Evolutionary conservation across 2,113 vertebrate species (phyloP).

Genomic region (Centropristis striata): DNA sequence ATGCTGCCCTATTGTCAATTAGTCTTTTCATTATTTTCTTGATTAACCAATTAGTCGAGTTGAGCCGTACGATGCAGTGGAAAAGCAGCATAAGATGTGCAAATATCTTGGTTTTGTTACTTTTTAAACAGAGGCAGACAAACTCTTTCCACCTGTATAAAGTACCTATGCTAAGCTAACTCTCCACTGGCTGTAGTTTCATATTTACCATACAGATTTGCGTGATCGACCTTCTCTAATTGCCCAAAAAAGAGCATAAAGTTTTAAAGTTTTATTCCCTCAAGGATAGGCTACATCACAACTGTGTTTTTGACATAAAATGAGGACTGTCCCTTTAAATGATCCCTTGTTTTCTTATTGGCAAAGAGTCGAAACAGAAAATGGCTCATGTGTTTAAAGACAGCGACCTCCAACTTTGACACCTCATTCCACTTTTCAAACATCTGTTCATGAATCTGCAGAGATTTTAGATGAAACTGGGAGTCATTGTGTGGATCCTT

Average conservation of each 20-base stretch:
- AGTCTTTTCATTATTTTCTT: too few species aligned
- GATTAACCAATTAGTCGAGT: too few species aligned
- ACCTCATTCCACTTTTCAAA: slow-evolving; percentile 40
- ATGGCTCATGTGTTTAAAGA: slow-evolving; percentile 23
- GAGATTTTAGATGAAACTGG: slow-evolving; percentile 14
- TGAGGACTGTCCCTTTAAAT: background rate
- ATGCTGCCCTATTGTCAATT: too few species aligned
- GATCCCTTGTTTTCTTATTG: background rate
- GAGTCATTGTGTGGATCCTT: slow-evolving; percentile 18
- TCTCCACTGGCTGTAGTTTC: background rate
- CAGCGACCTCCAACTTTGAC: slow-evolving; percentile 33
- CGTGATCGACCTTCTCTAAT: too few species aligned
- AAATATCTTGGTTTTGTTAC: too few species aligned
- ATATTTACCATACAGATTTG: too few species aligned
- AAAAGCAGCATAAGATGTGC: too few species aligned
- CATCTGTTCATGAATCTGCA: slow-evolving; percentile 47
- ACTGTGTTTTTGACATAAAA: background rate
- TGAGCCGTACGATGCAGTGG: too few species aligned
- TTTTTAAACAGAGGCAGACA: background rate
- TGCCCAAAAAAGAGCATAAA: too few species aligned
- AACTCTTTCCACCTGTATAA: background rate
- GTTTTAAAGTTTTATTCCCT: background rate
- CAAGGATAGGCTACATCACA: background rate
- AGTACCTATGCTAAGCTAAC: slow-evolving; percentile 6
- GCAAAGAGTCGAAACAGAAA: background rate